Percentiles rank a stretch among this genome's conserved stretches.
phyloP scores from a whole-genome alignment of 2,888 invertebrate species.

The Hoplodrina ambigua region DNA sequence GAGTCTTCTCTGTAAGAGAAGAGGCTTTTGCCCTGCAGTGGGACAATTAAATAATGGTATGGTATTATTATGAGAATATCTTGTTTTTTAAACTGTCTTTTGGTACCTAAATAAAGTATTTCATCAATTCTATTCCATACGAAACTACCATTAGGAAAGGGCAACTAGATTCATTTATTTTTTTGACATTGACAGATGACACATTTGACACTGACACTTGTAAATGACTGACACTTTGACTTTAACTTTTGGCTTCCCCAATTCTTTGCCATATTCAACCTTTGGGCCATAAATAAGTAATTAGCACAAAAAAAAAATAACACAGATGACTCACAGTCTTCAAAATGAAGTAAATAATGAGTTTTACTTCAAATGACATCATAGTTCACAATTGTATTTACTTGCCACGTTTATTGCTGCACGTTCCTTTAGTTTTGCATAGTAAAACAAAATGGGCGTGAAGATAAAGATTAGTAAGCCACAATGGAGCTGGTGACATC shows the following conservation, averaged over 20 bases:
- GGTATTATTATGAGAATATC: too few relatives aligned
- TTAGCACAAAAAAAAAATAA: conserved; percentile 4
- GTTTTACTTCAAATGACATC: conserved; percentile 28
- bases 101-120: too few relatives aligned
- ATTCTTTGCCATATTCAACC: neutral
- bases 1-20: too few relatives aligned
- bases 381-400: conserved; percentile 8
- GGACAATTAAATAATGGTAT: too few relatives aligned
- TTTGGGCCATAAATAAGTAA: neutral
- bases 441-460: conserved; percentile 19
- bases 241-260: conserved; percentile 4
- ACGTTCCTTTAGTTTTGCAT: conserved; percentile 8
- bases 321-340: neutral
- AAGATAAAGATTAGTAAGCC: conserved; percentile 25
- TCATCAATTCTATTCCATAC: too few relatives aligned
- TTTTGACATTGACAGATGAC: too few relatives aligned
- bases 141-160: too few relatives aligned
- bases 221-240: too few relatives aligned
- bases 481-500: conserved; percentile 24
- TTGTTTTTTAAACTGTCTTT: too few relatives aligned
- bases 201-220: too few relatives aligned
- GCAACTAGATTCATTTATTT: too few relatives aligned
- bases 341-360: conserved; percentile 28
- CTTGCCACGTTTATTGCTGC: neutral
- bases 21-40: too few relatives aligned